Evolutionary conservation across 2,888 invertebrate genomes (phyloP).

Genomic region (Rotaria socialis): DNA sequence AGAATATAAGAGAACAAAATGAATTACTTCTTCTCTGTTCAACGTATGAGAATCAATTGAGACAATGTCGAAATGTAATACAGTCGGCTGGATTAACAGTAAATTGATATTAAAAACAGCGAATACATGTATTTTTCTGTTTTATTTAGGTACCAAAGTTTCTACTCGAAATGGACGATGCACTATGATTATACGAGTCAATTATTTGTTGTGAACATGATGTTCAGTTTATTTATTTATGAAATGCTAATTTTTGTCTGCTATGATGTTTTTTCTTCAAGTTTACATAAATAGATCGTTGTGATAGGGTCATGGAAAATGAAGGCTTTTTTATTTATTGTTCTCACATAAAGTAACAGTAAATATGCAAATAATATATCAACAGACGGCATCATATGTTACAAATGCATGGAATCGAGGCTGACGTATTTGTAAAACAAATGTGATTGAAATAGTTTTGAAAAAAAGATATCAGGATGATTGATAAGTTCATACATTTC

Average conservation of each 20-base stretch:
- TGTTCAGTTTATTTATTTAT: background rate
- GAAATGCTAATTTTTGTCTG: background rate
- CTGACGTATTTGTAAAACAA: no score
- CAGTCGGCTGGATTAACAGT: slow-evolving; percentile 9
- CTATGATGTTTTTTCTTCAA: background rate
- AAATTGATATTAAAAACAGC: background rate
- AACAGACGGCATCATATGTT: no score
- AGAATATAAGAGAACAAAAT: slow-evolving; percentile 7
- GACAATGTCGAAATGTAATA: background rate
- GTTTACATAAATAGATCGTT: no score
- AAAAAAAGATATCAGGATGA: no score
- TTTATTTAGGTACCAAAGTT: background rate
- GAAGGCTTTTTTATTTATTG: no score
- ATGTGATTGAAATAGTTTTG: no score
- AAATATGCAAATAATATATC: no score
- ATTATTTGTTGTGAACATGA: background rate
- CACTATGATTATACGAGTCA: background rate
- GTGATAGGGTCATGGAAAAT: no score
- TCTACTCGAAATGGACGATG: slow-evolving; percentile 16
- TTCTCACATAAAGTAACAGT: no score
- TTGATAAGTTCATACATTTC: no score
- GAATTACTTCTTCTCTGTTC: slow-evolving; percentile 17
- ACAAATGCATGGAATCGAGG: no score
- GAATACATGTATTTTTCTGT: background rate
- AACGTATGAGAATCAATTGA: slow-evolving; percentile 18